phyloP scores from a whole-genome alignment of 2,797 vertebrate genomes.

The Poecilia picta region DNA sequence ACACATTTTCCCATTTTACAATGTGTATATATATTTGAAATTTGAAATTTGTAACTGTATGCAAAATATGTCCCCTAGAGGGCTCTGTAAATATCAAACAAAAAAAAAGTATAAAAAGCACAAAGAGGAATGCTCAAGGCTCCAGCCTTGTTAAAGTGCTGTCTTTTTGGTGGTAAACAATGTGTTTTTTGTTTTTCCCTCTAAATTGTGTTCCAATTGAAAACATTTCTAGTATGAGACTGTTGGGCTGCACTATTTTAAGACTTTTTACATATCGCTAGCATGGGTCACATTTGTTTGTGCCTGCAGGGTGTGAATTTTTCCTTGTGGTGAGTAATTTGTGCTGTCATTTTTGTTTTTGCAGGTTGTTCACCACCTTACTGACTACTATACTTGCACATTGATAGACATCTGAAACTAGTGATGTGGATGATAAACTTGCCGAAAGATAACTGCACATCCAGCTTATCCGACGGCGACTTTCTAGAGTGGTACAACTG shows the following conservation, averaged over 20 bases:
- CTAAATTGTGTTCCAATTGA: neutral
- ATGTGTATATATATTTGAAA: too few relatives aligned
- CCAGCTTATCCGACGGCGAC: constrained; percentile 25
- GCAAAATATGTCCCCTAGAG: too few relatives aligned
- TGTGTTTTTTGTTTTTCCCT: neutral
- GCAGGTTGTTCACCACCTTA: constrained; percentile 40
- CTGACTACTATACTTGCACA: constrained; percentile 16
- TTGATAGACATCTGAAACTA: constrained; percentile 13
- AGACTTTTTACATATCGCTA: neutral
- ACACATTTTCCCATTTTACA: too few relatives aligned
- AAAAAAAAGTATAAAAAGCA: too few relatives aligned
- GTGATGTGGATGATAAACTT: constrained; percentile 41
- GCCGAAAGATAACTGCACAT: constrained; percentile 31
- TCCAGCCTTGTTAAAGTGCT: neutral
- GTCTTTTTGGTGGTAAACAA: too few relatives aligned
- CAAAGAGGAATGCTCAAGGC: neutral
- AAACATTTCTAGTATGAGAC: neutral
- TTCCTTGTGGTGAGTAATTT: neutral
- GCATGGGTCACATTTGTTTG: neutral
- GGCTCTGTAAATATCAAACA: too few relatives aligned
- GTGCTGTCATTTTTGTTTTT: constrained; percentile 41
- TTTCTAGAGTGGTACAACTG: constrained; percentile 22
- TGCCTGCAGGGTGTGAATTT: neutral
- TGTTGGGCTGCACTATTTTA: neutral
- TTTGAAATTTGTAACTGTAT: too few relatives aligned